Conservation (phyloP, 2,888 invertebrate species). For the Argynnis bischoffii region DNA sequence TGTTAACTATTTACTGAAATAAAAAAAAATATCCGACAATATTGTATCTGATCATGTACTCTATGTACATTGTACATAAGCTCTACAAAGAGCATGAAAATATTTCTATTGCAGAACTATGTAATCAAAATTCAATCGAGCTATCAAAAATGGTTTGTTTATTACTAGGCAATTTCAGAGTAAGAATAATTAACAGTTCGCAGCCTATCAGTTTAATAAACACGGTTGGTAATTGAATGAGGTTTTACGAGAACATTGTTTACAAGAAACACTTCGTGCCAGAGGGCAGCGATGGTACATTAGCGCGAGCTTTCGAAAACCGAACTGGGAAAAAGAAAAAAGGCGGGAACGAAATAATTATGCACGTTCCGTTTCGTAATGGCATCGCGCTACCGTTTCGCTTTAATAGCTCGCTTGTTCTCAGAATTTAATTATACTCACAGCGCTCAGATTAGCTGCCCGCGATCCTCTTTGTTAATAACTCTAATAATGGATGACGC, state of each 20-base stretch:
- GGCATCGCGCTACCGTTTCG: conserved; percentile 80
- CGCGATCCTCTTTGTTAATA: conserved; percentile 77
- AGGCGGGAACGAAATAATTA: conserved; percentile 82
- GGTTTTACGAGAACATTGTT: conserved; percentile 80
- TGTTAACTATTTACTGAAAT: too few species aligned
- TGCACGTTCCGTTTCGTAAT: conserved; percentile 81
- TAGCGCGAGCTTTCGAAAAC: conserved; percentile 75
- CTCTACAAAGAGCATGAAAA: not conserved
- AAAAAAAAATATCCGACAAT: too few species aligned
- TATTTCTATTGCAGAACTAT: conserved; percentile 8
- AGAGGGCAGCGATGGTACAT: conserved; percentile 69
- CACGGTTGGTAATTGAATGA: conserved; percentile 70
- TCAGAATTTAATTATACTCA: conserved; percentile 79
- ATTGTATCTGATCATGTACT: too few species aligned
- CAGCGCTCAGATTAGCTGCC: conserved; percentile 75
- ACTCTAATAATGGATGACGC: conserved; percentile 77
- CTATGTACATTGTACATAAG: not conserved
- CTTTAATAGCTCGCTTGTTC: conserved; percentile 80
- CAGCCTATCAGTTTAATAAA: conserved; percentile 70
- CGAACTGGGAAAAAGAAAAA: conserved; percentile 71
- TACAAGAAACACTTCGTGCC: conserved; percentile 71
- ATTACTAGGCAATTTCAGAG: conserved; percentile 26
- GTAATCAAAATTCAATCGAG: conserved; percentile 17
- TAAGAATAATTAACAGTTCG: conserved; percentile 57
- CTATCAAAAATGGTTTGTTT: conserved; percentile 28